Conservation (phyloP, 2,888 invertebrate species). For the Taenaris catops region DNA sequence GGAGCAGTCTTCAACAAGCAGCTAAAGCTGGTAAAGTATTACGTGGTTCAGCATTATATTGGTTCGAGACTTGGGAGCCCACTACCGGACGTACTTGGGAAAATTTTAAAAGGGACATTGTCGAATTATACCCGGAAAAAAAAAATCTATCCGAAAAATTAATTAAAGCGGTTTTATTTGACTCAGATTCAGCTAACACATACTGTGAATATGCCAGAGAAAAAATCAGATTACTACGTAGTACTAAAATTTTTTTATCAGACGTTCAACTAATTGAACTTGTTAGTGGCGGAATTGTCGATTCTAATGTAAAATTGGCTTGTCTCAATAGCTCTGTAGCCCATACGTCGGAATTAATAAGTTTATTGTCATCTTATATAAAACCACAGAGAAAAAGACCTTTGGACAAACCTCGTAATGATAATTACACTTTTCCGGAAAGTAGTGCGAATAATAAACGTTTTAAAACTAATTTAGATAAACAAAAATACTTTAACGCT, state of each 20-base stretch:
- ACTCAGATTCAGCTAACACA: slow-evolving; percentile 22
- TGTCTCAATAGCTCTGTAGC: slow-evolving; percentile 25
- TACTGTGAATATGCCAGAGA: slow-evolving; percentile 28
- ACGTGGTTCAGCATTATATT: slow-evolving; percentile 25
- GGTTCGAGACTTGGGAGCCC: slow-evolving; percentile 22
- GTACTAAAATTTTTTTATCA: slow-evolving; percentile 20
- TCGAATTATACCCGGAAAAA: slow-evolving; percentile 23
- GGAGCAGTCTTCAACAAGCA: slow-evolving; percentile 19
- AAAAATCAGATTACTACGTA: slow-evolving; percentile 21
- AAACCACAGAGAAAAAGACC: slow-evolving; percentile 20
- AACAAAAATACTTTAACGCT: neutral
- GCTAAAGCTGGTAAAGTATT: slow-evolving; percentile 30
- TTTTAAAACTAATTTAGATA: neutral
- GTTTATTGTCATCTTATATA: slow-evolving; percentile 24
- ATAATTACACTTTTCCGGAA: neutral
- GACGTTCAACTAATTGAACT: slow-evolving; percentile 22
- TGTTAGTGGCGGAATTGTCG: slow-evolving; percentile 24
- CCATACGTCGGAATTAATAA: slow-evolving; percentile 25
- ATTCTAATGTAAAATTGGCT: slow-evolving; percentile 27
- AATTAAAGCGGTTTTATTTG: slow-evolving; percentile 19
- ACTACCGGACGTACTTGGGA: slow-evolving; percentile 19
- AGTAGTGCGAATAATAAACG: neutral
- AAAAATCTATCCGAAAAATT: slow-evolving; percentile 25
- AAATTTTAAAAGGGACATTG: slow-evolving; percentile 20
- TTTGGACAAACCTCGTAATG: slow-evolving; percentile 6